phyloP scores from a whole-genome alignment of 2,888 invertebrate species.

The Leucophora obtusa region DNA sequence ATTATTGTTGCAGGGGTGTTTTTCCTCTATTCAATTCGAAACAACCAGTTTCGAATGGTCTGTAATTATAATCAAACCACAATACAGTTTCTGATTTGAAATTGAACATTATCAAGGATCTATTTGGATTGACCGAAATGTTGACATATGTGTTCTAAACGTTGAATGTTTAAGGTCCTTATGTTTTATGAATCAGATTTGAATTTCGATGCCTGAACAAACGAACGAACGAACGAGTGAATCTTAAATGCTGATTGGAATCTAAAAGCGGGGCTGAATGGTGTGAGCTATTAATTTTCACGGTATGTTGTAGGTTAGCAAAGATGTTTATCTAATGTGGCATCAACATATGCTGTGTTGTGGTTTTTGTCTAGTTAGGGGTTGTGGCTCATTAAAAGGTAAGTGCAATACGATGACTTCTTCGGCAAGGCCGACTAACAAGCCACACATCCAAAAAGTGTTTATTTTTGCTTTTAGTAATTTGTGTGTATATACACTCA shows the following conservation, averaged over 20 bases:
- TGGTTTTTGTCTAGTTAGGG: conserved; percentile 48
- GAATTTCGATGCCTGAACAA: conserved; percentile 66
- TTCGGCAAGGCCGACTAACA: conserved; percentile 41
- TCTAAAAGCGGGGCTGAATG: conserved; percentile 62
- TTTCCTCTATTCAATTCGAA: conserved; percentile 57
- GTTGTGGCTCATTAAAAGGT: conserved; percentile 49
- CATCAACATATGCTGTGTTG: conserved; percentile 78
- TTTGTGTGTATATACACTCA: too few species aligned
- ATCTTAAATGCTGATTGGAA: conserved; percentile 65
- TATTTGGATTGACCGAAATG: conserved; percentile 70
- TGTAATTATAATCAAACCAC: conserved; percentile 66
- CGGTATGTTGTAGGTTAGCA: conserved; percentile 70
- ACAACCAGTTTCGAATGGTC: conserved; percentile 67
- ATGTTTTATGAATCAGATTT: conserved; percentile 73
- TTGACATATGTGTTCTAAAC: conserved; percentile 77
- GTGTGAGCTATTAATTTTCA: conserved; percentile 64
- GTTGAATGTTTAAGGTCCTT: conserved; percentile 62
- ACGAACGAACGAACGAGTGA: conserved; percentile 55
- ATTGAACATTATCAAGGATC: conserved; percentile 68
- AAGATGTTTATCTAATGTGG: conserved; percentile 78
- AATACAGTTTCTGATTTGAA: conserved; percentile 62
- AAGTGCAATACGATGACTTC: conserved; percentile 48
- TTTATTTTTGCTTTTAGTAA: not conserved
- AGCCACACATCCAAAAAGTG: not conserved
- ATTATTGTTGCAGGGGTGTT: conserved; percentile 52